These are phyloP conservation scores for Eustalomyia histrio DNA, from an alignment of 2,888 invertebrate genomes.

Conservation along the genomic window DNA sequence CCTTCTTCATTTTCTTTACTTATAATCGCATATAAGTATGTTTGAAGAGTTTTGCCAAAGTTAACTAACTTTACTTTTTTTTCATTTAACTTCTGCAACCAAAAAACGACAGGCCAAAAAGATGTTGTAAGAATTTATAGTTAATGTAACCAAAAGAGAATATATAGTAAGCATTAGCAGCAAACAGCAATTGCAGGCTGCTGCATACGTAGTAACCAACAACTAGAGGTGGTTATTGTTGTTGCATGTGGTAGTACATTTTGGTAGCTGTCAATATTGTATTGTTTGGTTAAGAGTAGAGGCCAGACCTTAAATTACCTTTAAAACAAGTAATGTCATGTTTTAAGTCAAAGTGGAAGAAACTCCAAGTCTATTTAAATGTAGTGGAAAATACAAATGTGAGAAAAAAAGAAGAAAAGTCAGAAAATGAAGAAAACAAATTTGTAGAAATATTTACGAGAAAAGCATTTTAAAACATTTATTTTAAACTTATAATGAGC, in stretches of 20 bases:
- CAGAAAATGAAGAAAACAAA: too few species aligned
- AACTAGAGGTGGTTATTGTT: constrained; percentile 4
- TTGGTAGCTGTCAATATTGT: constrained; percentile 62
- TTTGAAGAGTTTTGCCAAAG: constrained; percentile 34
- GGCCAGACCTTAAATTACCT: constrained; percentile 63
- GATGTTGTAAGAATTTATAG: constrained; percentile 62
- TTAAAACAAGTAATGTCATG: constrained; percentile 62
- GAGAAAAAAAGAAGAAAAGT: background rate
- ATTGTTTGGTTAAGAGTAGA: constrained; percentile 47
- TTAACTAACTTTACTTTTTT: background rate
- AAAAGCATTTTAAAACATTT: too few species aligned
- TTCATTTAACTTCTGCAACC: constrained; percentile 5
- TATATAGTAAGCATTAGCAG: constrained; percentile 39
- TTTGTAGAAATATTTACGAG: too few species aligned
- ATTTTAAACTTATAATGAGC: too few species aligned
- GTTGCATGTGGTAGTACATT: constrained; percentile 15
- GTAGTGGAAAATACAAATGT: background rate
- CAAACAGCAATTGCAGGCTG: background rate
- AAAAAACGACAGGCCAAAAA: constrained; percentile 42
- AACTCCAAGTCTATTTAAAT: constrained; percentile 39
- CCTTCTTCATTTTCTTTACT: background rate
- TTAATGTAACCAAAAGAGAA: constrained; percentile 59
- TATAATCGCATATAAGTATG: background rate
- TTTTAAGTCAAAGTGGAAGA: constrained; percentile 54
- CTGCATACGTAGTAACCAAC: background rate